Conservation (phyloP, 2,113 vertebrate species). For the Xenopus tropicalis region DNA sequence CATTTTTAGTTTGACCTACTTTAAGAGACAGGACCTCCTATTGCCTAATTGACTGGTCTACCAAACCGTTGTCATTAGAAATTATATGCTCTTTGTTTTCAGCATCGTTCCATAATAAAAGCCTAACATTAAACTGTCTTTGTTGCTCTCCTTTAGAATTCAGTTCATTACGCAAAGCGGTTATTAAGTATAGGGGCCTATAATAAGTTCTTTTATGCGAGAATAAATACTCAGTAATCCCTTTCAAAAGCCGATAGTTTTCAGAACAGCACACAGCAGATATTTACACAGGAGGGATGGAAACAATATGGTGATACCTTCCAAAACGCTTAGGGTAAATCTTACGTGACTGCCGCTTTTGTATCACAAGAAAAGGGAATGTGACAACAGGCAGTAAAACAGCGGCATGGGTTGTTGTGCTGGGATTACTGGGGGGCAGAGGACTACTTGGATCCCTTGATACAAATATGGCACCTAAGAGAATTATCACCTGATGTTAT, state of each 20-base stretch:
- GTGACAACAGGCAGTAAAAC: too few species aligned
- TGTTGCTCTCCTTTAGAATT: conserved; percentile 30
- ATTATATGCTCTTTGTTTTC: conserved; percentile 22
- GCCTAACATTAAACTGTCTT: conserved; percentile 22
- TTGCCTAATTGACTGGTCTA: conserved; percentile 25
- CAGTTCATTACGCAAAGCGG: conserved; percentile 41
- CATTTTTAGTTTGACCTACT: conserved; percentile 7
- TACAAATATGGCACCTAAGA: too few species aligned
- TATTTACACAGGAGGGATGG: conserved; percentile 20
- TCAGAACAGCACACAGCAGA: neutral
- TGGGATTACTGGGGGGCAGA: too few species aligned
- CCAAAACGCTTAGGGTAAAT: conserved; percentile 18
- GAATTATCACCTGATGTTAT: too few species aligned
- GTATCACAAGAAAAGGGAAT: too few species aligned
- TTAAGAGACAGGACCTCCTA: neutral
- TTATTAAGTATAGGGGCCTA: conserved; percentile 31
- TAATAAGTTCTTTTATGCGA: conserved; percentile 40
- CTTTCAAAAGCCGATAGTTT: conserved; percentile 2
- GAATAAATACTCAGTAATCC: conserved; percentile 32
- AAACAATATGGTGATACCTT: conserved; percentile 15
- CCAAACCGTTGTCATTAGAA: conserved; percentile 19
- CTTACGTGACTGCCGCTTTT: neutral
- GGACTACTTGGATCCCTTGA: too few species aligned
- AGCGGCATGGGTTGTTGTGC: too few species aligned
- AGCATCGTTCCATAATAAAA: neutral